Evolutionary conservation across 2,888 invertebrate genomes (phyloP).

Genomic region (Dione vanillae): DNA sequence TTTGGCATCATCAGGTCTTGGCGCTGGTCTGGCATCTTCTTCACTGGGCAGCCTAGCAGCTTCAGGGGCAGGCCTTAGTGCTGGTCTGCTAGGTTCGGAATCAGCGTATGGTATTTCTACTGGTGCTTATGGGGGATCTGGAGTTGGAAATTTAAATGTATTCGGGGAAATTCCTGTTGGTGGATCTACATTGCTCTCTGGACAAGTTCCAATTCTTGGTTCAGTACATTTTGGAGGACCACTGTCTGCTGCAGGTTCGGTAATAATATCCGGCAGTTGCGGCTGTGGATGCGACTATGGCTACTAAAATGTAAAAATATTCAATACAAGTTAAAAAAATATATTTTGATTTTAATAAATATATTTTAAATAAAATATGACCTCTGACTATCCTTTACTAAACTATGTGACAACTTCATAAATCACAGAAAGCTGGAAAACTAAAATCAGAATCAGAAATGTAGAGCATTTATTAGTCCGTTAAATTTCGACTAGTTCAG

Average conservation of each 20-base stretch:
- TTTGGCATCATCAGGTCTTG: not conserved
- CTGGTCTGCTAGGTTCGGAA: conserved; percentile 22
- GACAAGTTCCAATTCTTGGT: conserved; percentile 53
- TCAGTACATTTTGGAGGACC: conserved; percentile 50
- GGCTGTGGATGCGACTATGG: conserved; percentile 47
- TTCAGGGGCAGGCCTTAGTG: not conserved
- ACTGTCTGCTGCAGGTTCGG: conserved; percentile 50
- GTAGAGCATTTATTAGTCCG: no score
- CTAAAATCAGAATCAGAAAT: no score
- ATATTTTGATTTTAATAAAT: no score
- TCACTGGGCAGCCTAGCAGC: not conserved
- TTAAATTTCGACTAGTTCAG: no score
- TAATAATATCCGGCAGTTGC: conserved; percentile 50
- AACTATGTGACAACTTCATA: no score
- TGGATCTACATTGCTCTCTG: conserved; percentile 51
- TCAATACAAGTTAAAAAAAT: no score
- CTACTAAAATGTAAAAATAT: not conserved
- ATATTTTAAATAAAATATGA: no score
- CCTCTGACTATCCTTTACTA: no score
- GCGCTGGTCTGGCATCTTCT: not conserved
- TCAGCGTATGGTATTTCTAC: conserved; percentile 3
- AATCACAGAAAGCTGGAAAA: no score
- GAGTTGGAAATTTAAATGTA: conserved; percentile 54
- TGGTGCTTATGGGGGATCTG: conserved; percentile 50
- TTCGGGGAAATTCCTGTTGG: conserved; percentile 58